A percentile compares a stretch with the other conserved stretches of the same genome.
Conservation (phyloP, 2,888 invertebrate species). For the Zaprionus bogoriensis region DNA sequence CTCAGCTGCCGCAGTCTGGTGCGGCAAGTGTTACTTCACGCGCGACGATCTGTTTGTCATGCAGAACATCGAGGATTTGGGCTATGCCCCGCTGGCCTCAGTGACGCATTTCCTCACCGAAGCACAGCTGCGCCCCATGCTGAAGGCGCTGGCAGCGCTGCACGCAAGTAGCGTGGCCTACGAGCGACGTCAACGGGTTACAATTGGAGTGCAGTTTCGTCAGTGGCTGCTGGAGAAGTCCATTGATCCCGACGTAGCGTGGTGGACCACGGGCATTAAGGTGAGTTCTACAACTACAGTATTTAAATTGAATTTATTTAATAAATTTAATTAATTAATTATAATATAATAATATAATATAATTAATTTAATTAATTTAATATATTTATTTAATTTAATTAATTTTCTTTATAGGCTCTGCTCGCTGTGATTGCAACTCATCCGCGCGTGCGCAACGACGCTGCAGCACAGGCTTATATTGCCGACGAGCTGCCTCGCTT, state of each 20-base stretch:
- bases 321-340: too few species aligned
- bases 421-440: slow-evolving; percentile 61
- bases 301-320: too few species aligned
- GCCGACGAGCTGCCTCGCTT: slow-evolving; percentile 61
- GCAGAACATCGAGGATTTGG: slow-evolving; percentile 80
- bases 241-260: slow-evolving; percentile 57
- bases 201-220: slow-evolving; percentile 62
- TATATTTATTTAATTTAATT: neutral
- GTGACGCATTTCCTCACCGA: slow-evolving; percentile 62
- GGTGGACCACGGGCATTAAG: slow-evolving; percentile 73
- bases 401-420: slow-evolving; percentile 46
- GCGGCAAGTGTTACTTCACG: slow-evolving; percentile 79
- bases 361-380: too few species aligned
- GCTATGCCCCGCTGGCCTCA: slow-evolving; percentile 56
- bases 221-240: slow-evolving; percentile 67
- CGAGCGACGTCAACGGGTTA: slow-evolving; percentile 70
- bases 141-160: slow-evolving; percentile 80
- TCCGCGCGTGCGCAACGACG: slow-evolving; percentile 42
- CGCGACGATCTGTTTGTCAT: slow-evolving; percentile 81
- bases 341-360: too few species aligned
- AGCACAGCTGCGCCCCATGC: slow-evolving; percentile 75
- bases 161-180: slow-evolving; percentile 82
- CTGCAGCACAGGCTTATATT: slow-evolving; percentile 64
- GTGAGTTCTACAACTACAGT: slow-evolving; percentile 48
- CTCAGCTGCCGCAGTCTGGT: slow-evolving; percentile 69